Evolutionary conservation across 2,113 vertebrate species (phyloP).

Genomic region (Salvator merianae): DNA sequence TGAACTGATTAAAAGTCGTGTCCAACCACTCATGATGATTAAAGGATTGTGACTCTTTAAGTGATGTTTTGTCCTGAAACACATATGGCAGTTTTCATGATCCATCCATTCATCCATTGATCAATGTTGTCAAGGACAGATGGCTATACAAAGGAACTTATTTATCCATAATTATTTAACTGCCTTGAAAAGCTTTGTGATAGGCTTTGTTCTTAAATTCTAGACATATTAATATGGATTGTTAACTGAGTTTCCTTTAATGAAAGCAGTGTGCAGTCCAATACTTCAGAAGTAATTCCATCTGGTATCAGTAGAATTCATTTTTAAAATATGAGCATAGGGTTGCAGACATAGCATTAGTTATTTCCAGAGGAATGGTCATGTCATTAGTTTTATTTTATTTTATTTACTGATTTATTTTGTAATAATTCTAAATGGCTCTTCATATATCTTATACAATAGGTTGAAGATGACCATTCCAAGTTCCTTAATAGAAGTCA

Average conservation of each 20-base stretch:
- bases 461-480: too few relatives aligned
- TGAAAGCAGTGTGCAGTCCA: background rate
- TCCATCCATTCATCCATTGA: background rate
- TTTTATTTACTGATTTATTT: background rate
- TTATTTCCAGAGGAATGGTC: background rate
- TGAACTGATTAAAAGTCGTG: too few relatives aligned
- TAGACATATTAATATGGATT: background rate
- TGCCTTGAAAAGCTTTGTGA: background rate
- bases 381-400: background rate
- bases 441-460: too few relatives aligned
- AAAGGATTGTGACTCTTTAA: background rate
- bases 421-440: background rate
- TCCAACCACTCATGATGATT: too few relatives aligned
- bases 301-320: background rate
- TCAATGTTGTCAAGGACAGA: conserved; percentile 11
- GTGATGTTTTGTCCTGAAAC: background rate
- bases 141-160: background rate
- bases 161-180: background rate
- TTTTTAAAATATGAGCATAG: background rate
- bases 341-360: background rate
- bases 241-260: background rate
- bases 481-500: too few relatives aligned
- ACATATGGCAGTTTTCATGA: background rate
- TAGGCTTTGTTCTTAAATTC: background rate
- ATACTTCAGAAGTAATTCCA: background rate